Evolutionary conservation across 1,140 invertebrate species (phyloP).

Genomic region (Anastatus disparis): DNA sequence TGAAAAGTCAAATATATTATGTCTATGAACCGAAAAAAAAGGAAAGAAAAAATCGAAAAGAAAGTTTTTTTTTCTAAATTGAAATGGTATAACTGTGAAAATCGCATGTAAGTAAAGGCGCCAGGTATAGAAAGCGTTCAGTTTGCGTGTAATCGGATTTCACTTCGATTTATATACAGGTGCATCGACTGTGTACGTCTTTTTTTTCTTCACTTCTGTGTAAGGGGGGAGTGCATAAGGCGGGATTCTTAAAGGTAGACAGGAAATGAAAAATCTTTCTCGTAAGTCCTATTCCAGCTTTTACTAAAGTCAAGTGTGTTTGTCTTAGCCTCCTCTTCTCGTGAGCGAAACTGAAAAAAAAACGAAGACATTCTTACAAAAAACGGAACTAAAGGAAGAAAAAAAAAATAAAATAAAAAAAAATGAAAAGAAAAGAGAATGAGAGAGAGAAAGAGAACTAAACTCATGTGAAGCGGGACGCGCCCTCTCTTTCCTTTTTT

Average conservation of each 20-base stretch:
- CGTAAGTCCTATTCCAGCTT: not conserved
- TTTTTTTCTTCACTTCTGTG: not conserved
- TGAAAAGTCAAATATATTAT: slow-evolving; percentile 23
- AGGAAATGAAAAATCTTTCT: slow-evolving; percentile 35
- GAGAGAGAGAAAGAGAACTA: not conserved
- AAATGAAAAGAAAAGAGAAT: not conserved
- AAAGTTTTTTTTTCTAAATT: not conserved
- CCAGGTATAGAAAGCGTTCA: not conserved
- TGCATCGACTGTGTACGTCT: slow-evolving; percentile 21
- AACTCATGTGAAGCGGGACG: slow-evolving; percentile 28
- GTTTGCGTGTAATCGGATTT: slow-evolving; percentile 24
- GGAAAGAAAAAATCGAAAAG: not conserved
- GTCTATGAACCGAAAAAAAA: not conserved
- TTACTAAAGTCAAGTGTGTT: not conserved
- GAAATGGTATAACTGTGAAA: not conserved
- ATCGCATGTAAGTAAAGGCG: slow-evolving; percentile 9
- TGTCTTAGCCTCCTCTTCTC: not conserved
- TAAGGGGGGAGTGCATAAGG: not conserved
- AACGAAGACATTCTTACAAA: not conserved
- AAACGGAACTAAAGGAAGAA: not conserved
- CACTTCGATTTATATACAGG: slow-evolving; percentile 14
- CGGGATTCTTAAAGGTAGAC: too few relatives aligned
- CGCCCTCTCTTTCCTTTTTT: not conserved
- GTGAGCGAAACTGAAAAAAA: too few relatives aligned
- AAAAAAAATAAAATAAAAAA: not conserved